Evolutionary conservation across 2,888 invertebrate genomes (phyloP), one percentile per base, ranked within the genome.

Genomic region (Dynastes grantii): DNA sequence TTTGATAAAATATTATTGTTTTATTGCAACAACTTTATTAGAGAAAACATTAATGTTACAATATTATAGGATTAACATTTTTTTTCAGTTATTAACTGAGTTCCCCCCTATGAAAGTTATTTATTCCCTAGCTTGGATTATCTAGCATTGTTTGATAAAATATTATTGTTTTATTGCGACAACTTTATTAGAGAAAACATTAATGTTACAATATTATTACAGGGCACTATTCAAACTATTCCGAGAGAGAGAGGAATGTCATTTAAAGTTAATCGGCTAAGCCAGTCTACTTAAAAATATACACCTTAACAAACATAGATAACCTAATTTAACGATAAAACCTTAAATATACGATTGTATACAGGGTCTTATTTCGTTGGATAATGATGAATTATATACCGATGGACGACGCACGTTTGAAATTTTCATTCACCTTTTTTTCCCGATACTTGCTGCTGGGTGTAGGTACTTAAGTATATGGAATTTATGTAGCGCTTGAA

Each of bases 321-420:
- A 73, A 58, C 73, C 73, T 73, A 73, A 73, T 73, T 73, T 73
- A 40, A 58, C 37, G 73, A 73, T 73, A 73, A 73, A 68, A 49
- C 27, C 13, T 29, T 51, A 16, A 68, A 68, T 63, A 73, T 73
- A 73, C 11, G 71, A 37, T 71, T 71, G 37, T 58, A 58, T 58
- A 16, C 16, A 16, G 45, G 16, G 16, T 9, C 55, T 58, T 58
- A 58, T 22, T 58, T 58, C 55, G n/a, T 6, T 9, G 8, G 22
- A 58, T 58, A 6, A 3, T 58, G 8, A 22, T 22, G 22, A 53
- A 53, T 53, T 55, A 22, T 55, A 16, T 55, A 55, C 8, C 22
- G 8, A 58, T 58, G n/a, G 8, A 5, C 53, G 16, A 58, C n/a
- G 22, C 16, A 6, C 13, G 55, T 55, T 55, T n/a, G 55, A 16